Evolutionary conservation across 2,797 vertebrate genomes (phyloP), one percentile per base, ranked within the genome.

Genomic region (Potorous gilbertii): DNA sequence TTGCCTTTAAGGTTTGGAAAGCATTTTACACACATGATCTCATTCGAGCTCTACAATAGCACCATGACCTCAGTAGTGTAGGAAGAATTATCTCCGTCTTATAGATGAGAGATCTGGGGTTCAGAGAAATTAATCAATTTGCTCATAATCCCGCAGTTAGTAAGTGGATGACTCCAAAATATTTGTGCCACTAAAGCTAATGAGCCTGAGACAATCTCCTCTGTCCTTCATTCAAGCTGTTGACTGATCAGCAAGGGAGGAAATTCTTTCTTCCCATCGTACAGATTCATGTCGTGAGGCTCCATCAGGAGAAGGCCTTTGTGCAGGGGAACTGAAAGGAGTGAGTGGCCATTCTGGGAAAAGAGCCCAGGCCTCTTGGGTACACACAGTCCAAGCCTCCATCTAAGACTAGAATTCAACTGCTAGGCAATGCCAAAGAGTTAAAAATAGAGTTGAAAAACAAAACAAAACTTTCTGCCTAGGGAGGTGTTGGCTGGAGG

Each of bases 371-470:
- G 54, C 57, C 87, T 95, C 9, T 56, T 1, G 5, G 74, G 74
- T 54, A 52, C 27, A 90, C 40, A 92, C 40, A 93, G 57, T 93
- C 50, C 50, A 95, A 94, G 34, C 57, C 54, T 94, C 5, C 96
- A 91, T 94, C 94, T 57, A 4, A 94, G 94, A 93, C 94, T 81
- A 94, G 74, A 50, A 94, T 96, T 66, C 54, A 93, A 29, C 96
- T 95, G 92, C 52, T 96, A 59, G 89, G 94, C 94, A 66, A 93
- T 90, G 97, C 91, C 93, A 94, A 93, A 92, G 94, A 95, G 93
- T 96, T 97, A 96, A 97, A 96, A 94, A 97, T 96, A 95, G 94
- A 93, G 10, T 96, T 97, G 94, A 96, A 95, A 96, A 91, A 5
- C 52, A 95, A 2, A 62, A 54, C 0, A 0, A 92, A 93, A 93